phyloP scores from a whole-genome alignment of 2,888 invertebrate genomes.

The Sthenelais limicola region DNA sequence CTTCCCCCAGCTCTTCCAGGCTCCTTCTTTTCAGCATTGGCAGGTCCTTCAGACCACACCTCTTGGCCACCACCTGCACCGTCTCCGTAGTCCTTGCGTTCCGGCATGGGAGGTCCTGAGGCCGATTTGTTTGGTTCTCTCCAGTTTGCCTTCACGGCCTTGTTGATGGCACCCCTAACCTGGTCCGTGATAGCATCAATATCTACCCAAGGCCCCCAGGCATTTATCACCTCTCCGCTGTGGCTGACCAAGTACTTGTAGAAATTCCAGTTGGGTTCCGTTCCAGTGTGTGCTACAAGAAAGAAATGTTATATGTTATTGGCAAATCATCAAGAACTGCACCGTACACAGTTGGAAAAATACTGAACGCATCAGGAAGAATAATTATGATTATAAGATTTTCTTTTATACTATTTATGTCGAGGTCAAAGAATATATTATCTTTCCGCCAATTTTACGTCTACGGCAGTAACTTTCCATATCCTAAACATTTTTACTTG shows the following conservation, averaged over 20 bases:
- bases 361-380: too few relatives aligned
- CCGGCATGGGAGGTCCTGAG: not conserved
- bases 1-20: too few relatives aligned
- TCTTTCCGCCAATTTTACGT: too few relatives aligned
- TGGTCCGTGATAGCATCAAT: conserved; percentile 45
- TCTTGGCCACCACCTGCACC: conserved; percentile 20
- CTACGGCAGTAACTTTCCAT: too few relatives aligned
- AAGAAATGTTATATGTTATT: too few relatives aligned
- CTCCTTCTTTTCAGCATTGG: too few relatives aligned
- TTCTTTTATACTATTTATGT: too few relatives aligned
- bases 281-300: conserved; percentile 58
- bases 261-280: conserved; percentile 75
- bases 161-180: conserved; percentile 43
- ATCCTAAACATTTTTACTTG: too few relatives aligned
- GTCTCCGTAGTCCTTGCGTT: conserved; percentile 22
- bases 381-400: too few relatives aligned
- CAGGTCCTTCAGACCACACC: conserved; percentile 11
- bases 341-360: too few relatives aligned
- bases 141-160: conserved; percentile 34
- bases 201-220: conserved; percentile 72
- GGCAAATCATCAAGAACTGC: too few relatives aligned
- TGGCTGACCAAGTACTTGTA: conserved; percentile 75
- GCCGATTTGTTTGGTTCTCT: not conserved
- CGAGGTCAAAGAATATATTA: too few relatives aligned
- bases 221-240: conserved; percentile 71